Conservation (phyloP, 2,797 vertebrate genomes). For the Nyctalus aviator region DNA sequence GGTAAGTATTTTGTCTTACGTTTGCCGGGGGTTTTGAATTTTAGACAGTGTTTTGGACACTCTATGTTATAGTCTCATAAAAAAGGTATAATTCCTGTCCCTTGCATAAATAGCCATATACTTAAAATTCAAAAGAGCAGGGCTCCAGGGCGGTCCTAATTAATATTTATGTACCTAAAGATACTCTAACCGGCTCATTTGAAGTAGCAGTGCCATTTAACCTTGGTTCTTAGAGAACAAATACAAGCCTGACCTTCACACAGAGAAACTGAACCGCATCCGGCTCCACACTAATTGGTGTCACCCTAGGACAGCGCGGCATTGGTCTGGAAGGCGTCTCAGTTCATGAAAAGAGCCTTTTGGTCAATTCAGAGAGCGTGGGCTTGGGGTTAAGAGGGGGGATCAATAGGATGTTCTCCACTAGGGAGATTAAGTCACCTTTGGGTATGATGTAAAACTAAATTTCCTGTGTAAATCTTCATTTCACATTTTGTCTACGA, state of each 20-base stretch:
- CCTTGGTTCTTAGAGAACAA: neutral
- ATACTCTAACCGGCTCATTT: neutral
- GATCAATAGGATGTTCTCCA: neutral
- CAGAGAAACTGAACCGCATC: neutral
- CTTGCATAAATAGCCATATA: neutral
- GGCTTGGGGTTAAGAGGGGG: neutral
- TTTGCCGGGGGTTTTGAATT: neutral
- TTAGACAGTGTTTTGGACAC: neutral
- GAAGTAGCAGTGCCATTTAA: neutral
- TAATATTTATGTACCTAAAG: conserved; percentile 32
- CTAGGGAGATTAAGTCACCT: conserved; percentile 18
- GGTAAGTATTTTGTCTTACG: neutral
- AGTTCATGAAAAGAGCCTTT: neutral
- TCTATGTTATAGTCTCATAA: neutral
- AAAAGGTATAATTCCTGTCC: neutral
- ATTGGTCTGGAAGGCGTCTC: neutral
- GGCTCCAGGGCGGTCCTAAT: neutral
- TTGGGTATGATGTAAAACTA: neutral
- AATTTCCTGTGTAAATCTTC: neutral
- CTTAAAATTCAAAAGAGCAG: conserved; percentile 16
- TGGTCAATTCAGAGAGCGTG: neutral
- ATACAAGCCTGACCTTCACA: neutral
- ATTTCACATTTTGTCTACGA: neutral
- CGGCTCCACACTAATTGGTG: neutral
- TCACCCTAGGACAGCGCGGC: neutral